These are phyloP conservation scores for Tachina lurida DNA, from an alignment of 2,888 invertebrate species.

Conservation along the genomic window DNA sequence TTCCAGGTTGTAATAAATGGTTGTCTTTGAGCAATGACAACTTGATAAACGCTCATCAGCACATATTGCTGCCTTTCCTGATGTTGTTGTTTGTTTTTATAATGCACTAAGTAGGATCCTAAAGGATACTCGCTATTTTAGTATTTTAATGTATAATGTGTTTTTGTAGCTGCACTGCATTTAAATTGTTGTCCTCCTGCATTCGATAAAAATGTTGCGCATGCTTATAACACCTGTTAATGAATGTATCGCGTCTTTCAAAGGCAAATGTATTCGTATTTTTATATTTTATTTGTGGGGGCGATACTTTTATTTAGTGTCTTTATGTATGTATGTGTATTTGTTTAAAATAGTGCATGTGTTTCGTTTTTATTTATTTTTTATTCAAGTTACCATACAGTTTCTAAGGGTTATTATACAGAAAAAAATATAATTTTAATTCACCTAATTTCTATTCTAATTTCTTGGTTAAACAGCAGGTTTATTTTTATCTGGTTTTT, in stretches of 20 bases:
- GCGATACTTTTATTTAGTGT: conserved; percentile 26
- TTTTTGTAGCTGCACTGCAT: conserved; percentile 31
- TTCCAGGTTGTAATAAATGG: conserved; percentile 54
- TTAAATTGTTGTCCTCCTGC: conserved; percentile 41
- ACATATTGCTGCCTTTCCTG: conserved; percentile 74
- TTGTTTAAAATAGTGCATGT: conserved; percentile 44
- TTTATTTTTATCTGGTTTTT: conserved; percentile 58
- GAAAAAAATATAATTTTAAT: conserved; percentile 14
- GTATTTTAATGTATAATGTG: conserved; percentile 36
- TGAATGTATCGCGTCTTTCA: conserved; percentile 8
- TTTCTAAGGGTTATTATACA: conserved; percentile 59
- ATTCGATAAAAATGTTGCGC: conserved; percentile 40
- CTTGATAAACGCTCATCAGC: conserved; percentile 79
- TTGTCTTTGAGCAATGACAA: conserved; percentile 77
- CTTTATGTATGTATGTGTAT: not conserved
- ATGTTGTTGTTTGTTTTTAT: conserved; percentile 1
- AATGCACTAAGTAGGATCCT: conserved; percentile 43
- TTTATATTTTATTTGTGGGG: conserved; percentile 58
- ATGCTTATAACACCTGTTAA: conserved; percentile 71
- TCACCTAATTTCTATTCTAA: conserved; percentile 64
- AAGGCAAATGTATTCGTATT: not conserved
- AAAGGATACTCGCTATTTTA: conserved; percentile 56
- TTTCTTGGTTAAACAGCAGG: conserved; percentile 65
- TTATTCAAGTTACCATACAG: conserved; percentile 23
- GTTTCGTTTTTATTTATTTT: conserved; percentile 28